Evolutionary conservation across 2,888 invertebrate species (phyloP).

Genomic region (Gastrophysa polygoni): DNA sequence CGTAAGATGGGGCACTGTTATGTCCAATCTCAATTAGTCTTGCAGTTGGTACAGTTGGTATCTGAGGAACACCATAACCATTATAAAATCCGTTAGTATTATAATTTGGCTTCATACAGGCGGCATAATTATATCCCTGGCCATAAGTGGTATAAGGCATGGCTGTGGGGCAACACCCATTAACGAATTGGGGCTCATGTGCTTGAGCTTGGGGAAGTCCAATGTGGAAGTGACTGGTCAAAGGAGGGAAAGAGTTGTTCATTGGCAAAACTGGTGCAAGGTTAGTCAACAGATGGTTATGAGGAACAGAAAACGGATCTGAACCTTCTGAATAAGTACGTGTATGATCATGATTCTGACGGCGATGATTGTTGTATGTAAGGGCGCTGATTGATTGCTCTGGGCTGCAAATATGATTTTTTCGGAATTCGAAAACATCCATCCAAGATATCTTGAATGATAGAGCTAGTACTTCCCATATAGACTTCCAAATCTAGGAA

Average conservation of each 20-base stretch:
- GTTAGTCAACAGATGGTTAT: slow-evolving; percentile 30
- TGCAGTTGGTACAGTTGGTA: slow-evolving; percentile 65
- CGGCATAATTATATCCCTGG: slow-evolving; percentile 32
- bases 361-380: slow-evolving; percentile 58
- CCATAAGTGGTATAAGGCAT: slow-evolving; percentile 37
- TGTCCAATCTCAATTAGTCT: slow-evolving; percentile 71
- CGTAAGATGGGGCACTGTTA: slow-evolving; percentile 50
- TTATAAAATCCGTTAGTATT: slow-evolving; percentile 45
- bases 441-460: slow-evolving; percentile 66
- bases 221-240: slow-evolving; percentile 28
- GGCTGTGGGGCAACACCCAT: slow-evolving; percentile 34
- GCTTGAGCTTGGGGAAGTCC: slow-evolving; percentile 30
- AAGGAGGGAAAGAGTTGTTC: slow-evolving; percentile 49
- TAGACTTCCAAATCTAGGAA: slow-evolving; percentile 73
- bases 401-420: slow-evolving; percentile 62
- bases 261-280: slow-evolving; percentile 38
- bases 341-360: slow-evolving; percentile 50
- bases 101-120: slow-evolving; percentile 43
- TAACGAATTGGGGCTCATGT: slow-evolving; percentile 43
- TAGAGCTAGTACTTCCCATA: slow-evolving; percentile 73
- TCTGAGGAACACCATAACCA: background rate
- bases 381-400: slow-evolving; percentile 61
- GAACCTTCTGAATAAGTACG: slow-evolving; percentile 41
- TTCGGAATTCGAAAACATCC: slow-evolving; percentile 70
- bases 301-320: slow-evolving; percentile 16